Evolutionary conservation across 2,888 invertebrate genomes (phyloP).

Genomic region (Aphodius sticticus): DNA sequence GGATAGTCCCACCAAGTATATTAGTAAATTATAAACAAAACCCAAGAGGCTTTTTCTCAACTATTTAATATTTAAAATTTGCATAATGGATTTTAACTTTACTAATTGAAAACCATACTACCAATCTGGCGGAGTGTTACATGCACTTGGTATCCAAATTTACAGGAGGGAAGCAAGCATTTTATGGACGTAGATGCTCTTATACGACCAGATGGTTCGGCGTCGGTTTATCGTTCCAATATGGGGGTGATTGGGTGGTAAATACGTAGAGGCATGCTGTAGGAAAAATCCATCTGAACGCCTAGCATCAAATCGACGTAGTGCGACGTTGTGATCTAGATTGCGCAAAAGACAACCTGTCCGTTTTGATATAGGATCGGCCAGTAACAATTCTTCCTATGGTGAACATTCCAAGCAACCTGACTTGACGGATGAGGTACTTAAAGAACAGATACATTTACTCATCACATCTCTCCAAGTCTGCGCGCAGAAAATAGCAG

Average conservation of each 20-base stretch:
- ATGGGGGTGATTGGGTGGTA: background rate
- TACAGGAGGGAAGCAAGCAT: background rate
- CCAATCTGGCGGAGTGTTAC: background rate
- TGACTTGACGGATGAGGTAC: background rate
- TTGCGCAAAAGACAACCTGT: background rate
- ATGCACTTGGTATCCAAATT: background rate
- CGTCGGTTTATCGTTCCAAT: background rate
- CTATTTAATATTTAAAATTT: no score
- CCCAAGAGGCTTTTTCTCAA: no score
- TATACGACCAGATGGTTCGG: background rate
- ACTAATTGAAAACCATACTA: no score
- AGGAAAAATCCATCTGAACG: background rate
- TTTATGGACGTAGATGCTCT: background rate
- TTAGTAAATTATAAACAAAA: no score
- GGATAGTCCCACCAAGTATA: no score
- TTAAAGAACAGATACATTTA: background rate
- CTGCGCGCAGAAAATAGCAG: background rate
- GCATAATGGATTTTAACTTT: no score
- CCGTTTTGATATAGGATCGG: background rate
- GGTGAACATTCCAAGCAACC: background rate
- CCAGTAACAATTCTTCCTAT: background rate
- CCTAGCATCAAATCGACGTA: background rate
- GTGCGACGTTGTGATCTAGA: background rate
- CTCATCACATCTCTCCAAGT: background rate
- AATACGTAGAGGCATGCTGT: background rate